phyloP scores from a whole-genome alignment of 2,113 vertebrate genomes.

The Agelaius phoeniceus region DNA sequence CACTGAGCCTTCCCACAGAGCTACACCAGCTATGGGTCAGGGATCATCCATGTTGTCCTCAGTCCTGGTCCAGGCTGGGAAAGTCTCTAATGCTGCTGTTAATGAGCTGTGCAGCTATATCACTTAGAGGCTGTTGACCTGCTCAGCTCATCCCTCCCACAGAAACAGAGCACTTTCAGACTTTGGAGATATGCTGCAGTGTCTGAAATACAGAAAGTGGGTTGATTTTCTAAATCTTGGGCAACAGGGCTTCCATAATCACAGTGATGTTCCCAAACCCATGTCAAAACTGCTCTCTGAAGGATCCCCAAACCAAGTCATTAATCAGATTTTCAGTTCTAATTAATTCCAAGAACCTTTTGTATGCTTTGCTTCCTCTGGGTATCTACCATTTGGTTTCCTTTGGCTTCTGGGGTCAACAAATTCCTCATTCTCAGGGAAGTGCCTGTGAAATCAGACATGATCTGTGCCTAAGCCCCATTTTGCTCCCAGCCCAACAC shows the following conservation, averaged over 20 bases:
- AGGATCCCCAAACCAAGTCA: slow-evolving; percentile 1
- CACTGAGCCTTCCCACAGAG: neutral
- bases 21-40: neutral
- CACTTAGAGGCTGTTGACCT: neutral
- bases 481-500: neutral
- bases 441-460: neutral
- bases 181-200: neutral
- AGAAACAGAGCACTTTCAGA: neutral
- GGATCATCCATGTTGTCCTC: neutral
- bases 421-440: neutral
- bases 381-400: neutral
- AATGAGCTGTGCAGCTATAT: neutral
- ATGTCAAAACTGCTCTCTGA: slow-evolving; percentile 10
- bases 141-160: neutral
- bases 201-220: neutral
- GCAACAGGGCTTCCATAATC: neutral
- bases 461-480: neutral
- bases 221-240: neutral
- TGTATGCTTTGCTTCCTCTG: neutral
- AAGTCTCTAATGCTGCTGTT: neutral
- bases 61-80: neutral
- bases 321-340: slow-evolving; percentile 47
- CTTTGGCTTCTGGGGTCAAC: neutral
- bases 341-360: slow-evolving; percentile 46
- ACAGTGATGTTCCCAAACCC: neutral